phyloP scores from a whole-genome alignment of 2,113 vertebrate species.

The Sminthopsis crassicaudata region DNA sequence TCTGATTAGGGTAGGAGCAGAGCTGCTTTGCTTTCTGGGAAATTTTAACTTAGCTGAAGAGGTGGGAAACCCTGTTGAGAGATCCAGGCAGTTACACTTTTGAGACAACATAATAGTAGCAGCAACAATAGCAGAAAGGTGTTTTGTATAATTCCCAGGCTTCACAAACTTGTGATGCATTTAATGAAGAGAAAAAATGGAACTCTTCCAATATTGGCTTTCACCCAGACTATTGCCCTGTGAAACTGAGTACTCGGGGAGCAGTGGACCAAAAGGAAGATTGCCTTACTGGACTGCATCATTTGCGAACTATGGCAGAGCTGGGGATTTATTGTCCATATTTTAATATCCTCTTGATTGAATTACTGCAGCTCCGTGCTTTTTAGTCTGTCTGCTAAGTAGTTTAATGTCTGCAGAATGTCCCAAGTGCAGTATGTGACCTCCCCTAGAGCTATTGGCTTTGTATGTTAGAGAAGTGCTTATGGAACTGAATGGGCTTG shows the following conservation, averaged over 20 bases:
- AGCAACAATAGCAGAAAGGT: background rate
- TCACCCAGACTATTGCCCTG: background rate
- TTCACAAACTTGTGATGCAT: background rate
- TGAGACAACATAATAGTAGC: background rate
- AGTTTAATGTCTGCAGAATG: conserved; percentile 59
- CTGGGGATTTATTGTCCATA: conserved; percentile 46
- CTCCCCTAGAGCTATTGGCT: conserved; percentile 32
- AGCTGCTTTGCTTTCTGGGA: background rate
- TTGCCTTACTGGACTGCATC: background rate
- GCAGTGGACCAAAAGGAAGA: background rate
- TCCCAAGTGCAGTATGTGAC: conserved; percentile 45
- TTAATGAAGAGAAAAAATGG: conserved; percentile 7
- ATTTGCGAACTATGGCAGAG: conserved; percentile 25
- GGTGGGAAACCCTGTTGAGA: background rate
- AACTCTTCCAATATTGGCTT: background rate
- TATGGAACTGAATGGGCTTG: conserved; percentile 61
- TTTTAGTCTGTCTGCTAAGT: conserved; percentile 54
- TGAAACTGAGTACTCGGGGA: background rate
- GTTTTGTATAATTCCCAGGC: background rate
- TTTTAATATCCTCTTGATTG: conserved; percentile 62
- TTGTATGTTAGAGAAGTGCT: conserved; percentile 18
- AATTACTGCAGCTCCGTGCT: conserved; percentile 17
- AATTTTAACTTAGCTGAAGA: background rate
- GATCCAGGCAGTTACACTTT: conserved; percentile 5
- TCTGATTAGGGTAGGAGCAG: background rate